A percentile compares a stretch with the other conserved stretches of the same genome.
Evolutionary conservation across 2,797 vertebrate genomes (phyloP).

Genomic region (Thripadectes ignobilis): DNA sequence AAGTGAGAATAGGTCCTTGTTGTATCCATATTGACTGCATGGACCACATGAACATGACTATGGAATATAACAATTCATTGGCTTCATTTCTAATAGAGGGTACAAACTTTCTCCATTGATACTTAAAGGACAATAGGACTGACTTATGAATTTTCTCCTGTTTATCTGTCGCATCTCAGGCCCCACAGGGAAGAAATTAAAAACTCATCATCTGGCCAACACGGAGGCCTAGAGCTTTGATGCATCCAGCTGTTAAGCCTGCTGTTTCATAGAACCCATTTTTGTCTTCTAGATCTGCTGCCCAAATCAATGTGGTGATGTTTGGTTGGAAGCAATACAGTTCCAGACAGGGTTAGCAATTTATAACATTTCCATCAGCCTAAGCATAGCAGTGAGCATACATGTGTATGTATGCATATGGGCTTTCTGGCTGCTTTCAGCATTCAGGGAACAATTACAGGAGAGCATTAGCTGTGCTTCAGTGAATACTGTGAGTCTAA

Average conservation of each 20-base stretch:
- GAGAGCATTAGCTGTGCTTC: conserved; percentile 9
- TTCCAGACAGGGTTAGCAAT: conserved; percentile 15
- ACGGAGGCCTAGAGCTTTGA: conserved; percentile 14
- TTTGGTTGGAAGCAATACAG: neutral
- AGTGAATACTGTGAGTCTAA: neutral
- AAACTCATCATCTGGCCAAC: conserved; percentile 64
- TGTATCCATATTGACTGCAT: neutral
- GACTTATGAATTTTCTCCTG: neutral
- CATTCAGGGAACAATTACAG: neutral
- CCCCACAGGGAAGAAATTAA: conserved; percentile 61
- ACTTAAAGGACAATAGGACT: conserved; percentile 18
- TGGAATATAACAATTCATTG: neutral
- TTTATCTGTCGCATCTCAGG: conserved; percentile 20
- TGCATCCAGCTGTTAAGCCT: conserved; percentile 54
- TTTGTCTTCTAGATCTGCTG: conserved; percentile 24
- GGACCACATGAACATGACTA: neutral
- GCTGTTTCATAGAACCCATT: neutral
- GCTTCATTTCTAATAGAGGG: neutral
- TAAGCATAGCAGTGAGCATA: neutral
- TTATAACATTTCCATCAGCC: conserved; percentile 2
- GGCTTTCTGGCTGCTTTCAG: conserved; percentile 21
- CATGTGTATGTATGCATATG: neutral
- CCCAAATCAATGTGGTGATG: neutral
- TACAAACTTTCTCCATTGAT: neutral
- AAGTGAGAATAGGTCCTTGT: neutral